Evolutionary conservation across 1,140 invertebrate genomes (phyloP).

Genomic region (Cecropterus lyciades): DNA sequence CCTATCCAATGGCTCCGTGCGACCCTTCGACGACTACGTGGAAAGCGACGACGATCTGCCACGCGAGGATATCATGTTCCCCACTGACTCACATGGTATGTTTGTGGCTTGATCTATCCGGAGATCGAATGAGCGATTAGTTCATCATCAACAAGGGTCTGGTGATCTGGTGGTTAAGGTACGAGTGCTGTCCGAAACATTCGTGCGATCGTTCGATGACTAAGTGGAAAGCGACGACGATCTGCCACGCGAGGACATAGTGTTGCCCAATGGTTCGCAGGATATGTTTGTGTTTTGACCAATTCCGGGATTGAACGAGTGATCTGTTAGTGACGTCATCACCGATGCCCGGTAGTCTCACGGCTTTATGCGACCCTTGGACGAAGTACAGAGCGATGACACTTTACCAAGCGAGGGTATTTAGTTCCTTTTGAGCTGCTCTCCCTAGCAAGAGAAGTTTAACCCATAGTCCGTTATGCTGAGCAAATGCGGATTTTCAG

Average conservation of each 20-base stretch:
- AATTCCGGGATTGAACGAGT: slow-evolving; percentile 52
- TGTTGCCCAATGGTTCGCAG: slow-evolving; percentile 89
- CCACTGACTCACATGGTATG: slow-evolving; percentile 84
- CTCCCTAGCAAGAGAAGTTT: too few relatives aligned
- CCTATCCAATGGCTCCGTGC: slow-evolving; percentile 84
- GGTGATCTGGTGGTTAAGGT: slow-evolving; percentile 61
- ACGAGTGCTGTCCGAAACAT: slow-evolving; percentile 84
- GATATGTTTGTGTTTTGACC: too few relatives aligned
- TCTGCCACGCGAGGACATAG: slow-evolving; percentile 93
- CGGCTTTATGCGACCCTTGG: slow-evolving; percentile 86
- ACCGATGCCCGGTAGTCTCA: slow-evolving; percentile 63
- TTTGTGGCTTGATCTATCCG: too few relatives aligned
- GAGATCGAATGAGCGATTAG: slow-evolving; percentile 63
- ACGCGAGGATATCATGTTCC: slow-evolving; percentile 94
- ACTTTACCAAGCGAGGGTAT: slow-evolving; percentile 94
- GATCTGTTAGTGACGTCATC: slow-evolving; percentile 79
- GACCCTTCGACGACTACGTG: slow-evolving; percentile 91
- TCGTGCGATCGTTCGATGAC: slow-evolving; percentile 89
- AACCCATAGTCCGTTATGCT: too few relatives aligned
- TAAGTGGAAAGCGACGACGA: slow-evolving; percentile 96
- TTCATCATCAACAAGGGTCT: slow-evolving; percentile 77
- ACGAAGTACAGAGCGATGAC: slow-evolving; percentile 95
- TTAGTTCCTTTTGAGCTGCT: too few relatives aligned
- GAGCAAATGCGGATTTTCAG: too few relatives aligned
- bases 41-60: slow-evolving; percentile 96